Conservation (phyloP, 2,888 invertebrate genomes). For the Imbricaverruca yamaguchii region DNA sequence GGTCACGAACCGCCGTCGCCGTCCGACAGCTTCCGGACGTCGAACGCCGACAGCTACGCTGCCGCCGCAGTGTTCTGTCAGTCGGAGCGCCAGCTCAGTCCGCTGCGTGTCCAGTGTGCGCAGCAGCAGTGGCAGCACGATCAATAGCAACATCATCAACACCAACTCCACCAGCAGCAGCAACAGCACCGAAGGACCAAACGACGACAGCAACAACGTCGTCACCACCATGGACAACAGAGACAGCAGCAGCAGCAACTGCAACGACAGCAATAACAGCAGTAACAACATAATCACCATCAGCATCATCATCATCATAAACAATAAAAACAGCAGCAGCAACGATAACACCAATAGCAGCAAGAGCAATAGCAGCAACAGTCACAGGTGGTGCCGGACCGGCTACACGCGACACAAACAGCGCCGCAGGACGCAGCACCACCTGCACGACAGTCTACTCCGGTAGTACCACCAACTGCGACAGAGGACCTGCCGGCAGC, state of each 20-base stretch:
- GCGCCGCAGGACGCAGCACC: not conserved
- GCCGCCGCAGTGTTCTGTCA: constrained; percentile 20
- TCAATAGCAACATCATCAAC: constrained; percentile 7
- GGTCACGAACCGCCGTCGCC: constrained; percentile 24
- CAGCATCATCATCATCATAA: constrained; percentile 13
- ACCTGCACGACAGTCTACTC: constrained; percentile 26
- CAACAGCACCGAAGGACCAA: constrained; percentile 9
- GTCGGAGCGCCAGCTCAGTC: not conserved
- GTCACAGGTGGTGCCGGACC: not conserved
- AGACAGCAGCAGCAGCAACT: constrained; percentile 25
- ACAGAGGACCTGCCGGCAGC: constrained; percentile 24
- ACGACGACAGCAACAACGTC: constrained; percentile 18
- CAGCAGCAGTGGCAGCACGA: not conserved
- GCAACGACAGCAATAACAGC: constrained; percentile 19
- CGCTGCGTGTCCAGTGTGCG: not conserved
- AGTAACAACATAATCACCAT: constrained; percentile 24
- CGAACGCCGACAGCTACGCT: constrained; percentile 1
- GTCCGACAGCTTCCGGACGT: constrained; percentile 10
- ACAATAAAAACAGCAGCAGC: not conserved
- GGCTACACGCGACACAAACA: not conserved
- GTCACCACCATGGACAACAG: constrained; percentile 22
- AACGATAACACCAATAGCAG: not conserved
- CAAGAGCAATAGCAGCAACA: constrained; percentile 9
- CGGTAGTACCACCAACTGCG: constrained; percentile 25
- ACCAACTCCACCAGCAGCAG: constrained; percentile 21